Conservation (phyloP, 2,113 vertebrate genomes). For the Pseudopipra pipra region DNA sequence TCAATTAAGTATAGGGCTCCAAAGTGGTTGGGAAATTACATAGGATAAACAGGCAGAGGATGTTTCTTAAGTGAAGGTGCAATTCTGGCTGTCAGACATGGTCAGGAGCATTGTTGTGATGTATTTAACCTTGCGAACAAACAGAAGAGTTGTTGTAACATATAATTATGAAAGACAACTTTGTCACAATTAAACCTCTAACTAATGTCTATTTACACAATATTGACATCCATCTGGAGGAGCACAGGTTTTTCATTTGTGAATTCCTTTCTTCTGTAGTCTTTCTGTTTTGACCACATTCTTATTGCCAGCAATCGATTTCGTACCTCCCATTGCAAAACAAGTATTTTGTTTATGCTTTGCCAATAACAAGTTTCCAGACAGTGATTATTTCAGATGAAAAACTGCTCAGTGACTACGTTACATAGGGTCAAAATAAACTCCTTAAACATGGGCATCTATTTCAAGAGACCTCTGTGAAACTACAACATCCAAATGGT, state of each 20-base stretch:
- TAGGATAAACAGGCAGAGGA: constrained; percentile 35
- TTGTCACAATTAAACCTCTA: constrained; percentile 47
- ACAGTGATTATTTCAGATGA: background rate
- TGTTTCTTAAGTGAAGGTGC: constrained; percentile 56
- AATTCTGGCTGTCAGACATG: constrained; percentile 12
- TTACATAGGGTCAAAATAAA: background rate
- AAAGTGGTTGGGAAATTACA: constrained; percentile 46
- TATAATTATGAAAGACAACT: constrained; percentile 43
- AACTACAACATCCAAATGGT: background rate
- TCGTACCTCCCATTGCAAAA: constrained; percentile 11
- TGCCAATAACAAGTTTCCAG: background rate
- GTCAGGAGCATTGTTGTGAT: constrained; percentile 35
- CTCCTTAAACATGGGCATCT: background rate
- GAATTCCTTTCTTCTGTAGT: constrained; percentile 57
- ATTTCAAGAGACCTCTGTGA: background rate
- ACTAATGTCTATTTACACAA: constrained; percentile 55
- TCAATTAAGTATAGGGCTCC: constrained; percentile 23
- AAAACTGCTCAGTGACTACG: background rate
- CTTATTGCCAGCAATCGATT: constrained; percentile 7
- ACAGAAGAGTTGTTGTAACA: constrained; percentile 1
- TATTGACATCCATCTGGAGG: background rate
- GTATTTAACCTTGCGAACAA: constrained; percentile 14
- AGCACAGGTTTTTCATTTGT: constrained; percentile 46
- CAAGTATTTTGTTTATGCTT: constrained; percentile 10
- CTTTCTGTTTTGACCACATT: constrained; percentile 51